Evolutionary conservation across 2,888 invertebrate genomes (phyloP), one percentile per base, ranked within the genome.

Genomic region (Scaptomyza caliginosa): DNA sequence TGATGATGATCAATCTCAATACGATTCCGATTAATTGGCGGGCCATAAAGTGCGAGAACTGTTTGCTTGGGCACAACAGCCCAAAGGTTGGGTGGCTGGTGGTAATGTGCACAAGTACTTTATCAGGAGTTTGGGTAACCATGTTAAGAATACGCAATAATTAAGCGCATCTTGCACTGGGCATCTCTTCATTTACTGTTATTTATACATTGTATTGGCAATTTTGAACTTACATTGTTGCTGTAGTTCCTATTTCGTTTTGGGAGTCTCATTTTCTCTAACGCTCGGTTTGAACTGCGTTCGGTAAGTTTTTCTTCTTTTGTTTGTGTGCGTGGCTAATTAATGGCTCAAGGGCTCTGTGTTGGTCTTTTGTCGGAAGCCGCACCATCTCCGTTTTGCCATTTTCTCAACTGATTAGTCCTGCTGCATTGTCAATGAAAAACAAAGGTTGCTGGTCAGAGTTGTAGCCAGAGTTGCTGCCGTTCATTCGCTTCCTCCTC

Each of bases 371-470:
- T 84, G 81, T 80, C 67, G 57, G 45, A 38, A 10, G 49, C 48
- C n/a, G 48, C 71, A 59, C 43, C 78, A 57, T 66, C 74, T 64
- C 60, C 59, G n/a, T n/a, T n/a, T n/a, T n/a, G 60, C 59, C 62
- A 63, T 65, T 77, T 83, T 83, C 84, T 74, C 81, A 83, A 72
- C 81, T 82, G 81, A 82, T 82, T 82, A 86, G 84, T 69, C 60
- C 64, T 49, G 66, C 72, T 79, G 81, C 81, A 81, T 78, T 81
- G 81, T 82, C 79, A 80, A 72, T 84, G 52, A 19, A 46, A 58
- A 60, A 72, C 72, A 72, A 74, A 74, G 70, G 65, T 55, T 66
- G 42, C 52, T n/a, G n/a, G 13, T 3, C 40, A 10, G 11, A 3
- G 32, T 13, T 34, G 5, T 24, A 6, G 11, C 38, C 38, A 4